These are phyloP conservation scores for Pogonophryne albipinna DNA, from an alignment of 2,797 vertebrate genomes.

Conservation along the genomic window DNA sequence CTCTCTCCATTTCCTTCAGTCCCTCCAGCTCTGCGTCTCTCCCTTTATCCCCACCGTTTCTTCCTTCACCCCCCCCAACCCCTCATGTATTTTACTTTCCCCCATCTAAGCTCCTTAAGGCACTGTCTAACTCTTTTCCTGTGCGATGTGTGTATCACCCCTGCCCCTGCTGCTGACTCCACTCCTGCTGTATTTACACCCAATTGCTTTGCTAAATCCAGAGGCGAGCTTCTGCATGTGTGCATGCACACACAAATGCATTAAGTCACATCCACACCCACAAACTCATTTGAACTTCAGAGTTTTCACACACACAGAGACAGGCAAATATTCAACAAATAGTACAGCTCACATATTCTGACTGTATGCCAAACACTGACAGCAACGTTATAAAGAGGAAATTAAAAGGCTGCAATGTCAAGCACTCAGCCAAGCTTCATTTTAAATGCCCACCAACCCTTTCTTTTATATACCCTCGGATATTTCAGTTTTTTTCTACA, in stretches of 20 bases:
- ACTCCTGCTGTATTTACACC: conserved; percentile 56
- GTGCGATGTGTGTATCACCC: conserved; percentile 44
- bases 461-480: not conserved
- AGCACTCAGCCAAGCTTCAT: conserved; percentile 12
- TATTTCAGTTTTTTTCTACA: conserved; percentile 1
- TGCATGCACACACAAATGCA: not conserved
- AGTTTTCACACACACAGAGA: not conserved
- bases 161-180: conserved; percentile 51
- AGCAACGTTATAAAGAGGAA: conserved; percentile 28
- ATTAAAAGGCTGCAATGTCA: conserved; percentile 42
- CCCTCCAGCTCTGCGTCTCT: conserved; percentile 47
- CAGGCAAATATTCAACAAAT: not conserved
- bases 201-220: conserved; percentile 51
- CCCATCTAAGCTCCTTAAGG: conserved; percentile 64
- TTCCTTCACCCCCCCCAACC: conserved; percentile 3
- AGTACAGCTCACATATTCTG: conserved; percentile 30
- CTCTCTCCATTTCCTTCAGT: conserved; percentile 32
- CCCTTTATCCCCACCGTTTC: conserved; percentile 41
- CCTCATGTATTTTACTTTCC: conserved; percentile 21
- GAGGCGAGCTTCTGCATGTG: conserved; percentile 22
- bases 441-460: not conserved
- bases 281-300: conserved; percentile 7
- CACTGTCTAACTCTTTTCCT: conserved; percentile 54
- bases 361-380: conserved; percentile 6
- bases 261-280: conserved; percentile 31